Evolutionary conservation across 2,888 invertebrate species (phyloP).

Genomic region (Drosophila mimica): DNA sequence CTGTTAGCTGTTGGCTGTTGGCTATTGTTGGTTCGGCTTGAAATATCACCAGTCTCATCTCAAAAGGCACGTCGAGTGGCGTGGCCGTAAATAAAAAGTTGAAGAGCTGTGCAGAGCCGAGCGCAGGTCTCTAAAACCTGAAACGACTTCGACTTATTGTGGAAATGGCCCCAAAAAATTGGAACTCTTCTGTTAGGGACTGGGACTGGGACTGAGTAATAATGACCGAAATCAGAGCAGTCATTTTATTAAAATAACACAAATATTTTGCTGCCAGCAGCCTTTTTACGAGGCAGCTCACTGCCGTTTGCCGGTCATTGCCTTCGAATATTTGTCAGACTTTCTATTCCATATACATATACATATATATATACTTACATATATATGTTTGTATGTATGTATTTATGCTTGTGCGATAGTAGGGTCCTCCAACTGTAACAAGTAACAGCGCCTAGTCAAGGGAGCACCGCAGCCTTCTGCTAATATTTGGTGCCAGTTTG

Average conservation of each 20-base stretch:
- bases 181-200: slow-evolving; percentile 12
- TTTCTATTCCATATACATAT: neutral
- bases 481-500: slow-evolving; percentile 39
- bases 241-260: slow-evolving; percentile 77
- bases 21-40: slow-evolving; percentile 26
- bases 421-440: slow-evolving; percentile 9
- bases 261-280: slow-evolving; percentile 67
- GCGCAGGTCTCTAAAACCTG: slow-evolving; percentile 14
- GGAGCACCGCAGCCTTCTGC: slow-evolving; percentile 10
- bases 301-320: slow-evolving; percentile 69
- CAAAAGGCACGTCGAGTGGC: slow-evolving; percentile 31
- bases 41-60: slow-evolving; percentile 59
- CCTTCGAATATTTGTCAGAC: slow-evolving; percentile 47
- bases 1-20: neutral
- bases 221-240: slow-evolving; percentile 73
- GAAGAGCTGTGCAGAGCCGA: slow-evolving; percentile 5
- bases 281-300: slow-evolving; percentile 51
- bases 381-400: neutral
- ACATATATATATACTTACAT: too few relatives aligned
- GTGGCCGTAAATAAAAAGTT: slow-evolving; percentile 45
- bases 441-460: slow-evolving; percentile 7
- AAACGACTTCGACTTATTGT: slow-evolving; percentile 6
- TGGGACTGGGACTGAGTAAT: slow-evolving; percentile 42
- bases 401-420: neutral
- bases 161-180: neutral